A percentile compares a stretch with the other conserved stretches of the same genome.
Conservation (phyloP, 2,888 invertebrate genomes). For the Tillus elongatus region DNA sequence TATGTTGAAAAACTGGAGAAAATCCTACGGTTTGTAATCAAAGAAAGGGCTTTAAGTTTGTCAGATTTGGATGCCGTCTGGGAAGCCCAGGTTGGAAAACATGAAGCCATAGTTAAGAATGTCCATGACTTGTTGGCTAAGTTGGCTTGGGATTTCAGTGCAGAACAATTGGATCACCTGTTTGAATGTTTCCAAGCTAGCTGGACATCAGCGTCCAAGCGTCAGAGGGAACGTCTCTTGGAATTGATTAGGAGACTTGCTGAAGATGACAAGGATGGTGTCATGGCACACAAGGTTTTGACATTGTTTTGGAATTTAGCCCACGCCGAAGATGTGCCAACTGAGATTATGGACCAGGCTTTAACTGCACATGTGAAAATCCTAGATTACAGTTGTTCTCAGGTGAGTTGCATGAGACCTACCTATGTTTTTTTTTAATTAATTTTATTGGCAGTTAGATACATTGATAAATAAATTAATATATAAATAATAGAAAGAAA, state of each 20-base stretch:
- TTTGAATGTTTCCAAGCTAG: conserved; percentile 92
- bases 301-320: conserved; percentile 95
- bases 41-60: conserved; percentile 78
- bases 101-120: conserved; percentile 97
- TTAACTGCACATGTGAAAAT: conserved; percentile 93
- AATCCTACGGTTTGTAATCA: conserved; percentile 93
- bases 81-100: conserved; percentile 95
- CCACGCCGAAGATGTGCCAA: conserved; percentile 90
- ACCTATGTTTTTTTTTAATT: background rate
- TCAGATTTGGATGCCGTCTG: conserved; percentile 92
- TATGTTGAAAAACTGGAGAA: conserved; percentile 97
- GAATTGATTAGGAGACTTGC: conserved; percentile 91
- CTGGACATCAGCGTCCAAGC: conserved; percentile 92
- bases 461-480: too few relatives aligned
- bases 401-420: conserved; percentile 46
- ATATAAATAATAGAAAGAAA: too few relatives aligned
- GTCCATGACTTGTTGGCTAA: conserved; percentile 93
- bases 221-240: conserved; percentile 88
- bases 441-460: too few relatives aligned
- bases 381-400: conserved; percentile 94
- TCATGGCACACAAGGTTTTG: conserved; percentile 96
- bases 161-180: conserved; percentile 92
- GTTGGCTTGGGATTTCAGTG: conserved; percentile 96
- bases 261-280: conserved; percentile 97
- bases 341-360: conserved; percentile 96